Base-by-base conservation (phyloP, 1,140 invertebrate species). In the Ephestia elutella region DNA sequence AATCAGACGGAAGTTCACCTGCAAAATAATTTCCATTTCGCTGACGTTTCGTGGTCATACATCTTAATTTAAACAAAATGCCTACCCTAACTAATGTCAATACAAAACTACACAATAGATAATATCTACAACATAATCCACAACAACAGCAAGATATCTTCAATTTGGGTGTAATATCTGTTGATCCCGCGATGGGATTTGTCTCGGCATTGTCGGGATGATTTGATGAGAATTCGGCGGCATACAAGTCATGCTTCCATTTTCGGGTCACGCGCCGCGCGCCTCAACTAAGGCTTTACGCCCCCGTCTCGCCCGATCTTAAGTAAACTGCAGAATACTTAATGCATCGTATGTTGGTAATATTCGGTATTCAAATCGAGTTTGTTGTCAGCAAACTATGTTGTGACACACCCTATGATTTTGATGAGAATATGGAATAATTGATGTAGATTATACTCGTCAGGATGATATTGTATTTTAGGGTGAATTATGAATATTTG, bases 201-300 rank as follows among this genome's bases (percentile, higher is more conserved):
- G 76, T 76, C 70, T 68, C 73, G 73, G 85, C 81, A 85, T 82
- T 84, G 84, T 84, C 73, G 71, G 75, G 75, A 82, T 85, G 77
- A 83, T 82, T 82, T 85, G 84, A 87, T 85, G 84, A 85, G 82
- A 84, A 86, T 83, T 83, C 78, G 76, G 76, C 71, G 75, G 78
- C 78, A 85, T 78, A 86, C 81, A 79, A 81, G 79, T 66, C 75
- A 63, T 68, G 77, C 76, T 85, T 85, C 71, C 76, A 83, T 78
- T 87, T 87, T 87, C 85, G 68, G 66, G 81, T 87, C 85, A 87
- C 84, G 84, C 82, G 76, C 85, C 18, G 70, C 71, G 58, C 68
- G 76, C 71, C 75, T 81, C 85, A 86, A 86, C 86, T 87, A 86
- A 85, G 85, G 79, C 82, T 82, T 83, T 84, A 74, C 75, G 77